These are phyloP conservation scores for Pantherophis vulpinus DNA, from an alignment of 2,797 vertebrate genomes.

Conservation along the genomic window DNA sequence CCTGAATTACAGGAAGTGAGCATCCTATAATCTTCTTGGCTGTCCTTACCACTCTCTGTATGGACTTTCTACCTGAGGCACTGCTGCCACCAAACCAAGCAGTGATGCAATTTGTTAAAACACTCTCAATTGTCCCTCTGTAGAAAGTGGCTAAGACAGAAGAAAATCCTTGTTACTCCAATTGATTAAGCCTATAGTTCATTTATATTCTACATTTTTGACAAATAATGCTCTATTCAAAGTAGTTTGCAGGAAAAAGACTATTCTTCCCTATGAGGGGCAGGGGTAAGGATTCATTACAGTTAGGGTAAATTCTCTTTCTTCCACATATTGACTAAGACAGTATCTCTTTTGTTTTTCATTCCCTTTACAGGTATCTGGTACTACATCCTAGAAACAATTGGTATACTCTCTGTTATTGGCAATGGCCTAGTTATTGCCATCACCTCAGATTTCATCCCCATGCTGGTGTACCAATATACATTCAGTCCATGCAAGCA, in stretches of 20 bases:
- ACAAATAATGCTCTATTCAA: neutral
- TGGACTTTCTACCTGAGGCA: too few relatives aligned
- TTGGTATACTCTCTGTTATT: constrained; percentile 90
- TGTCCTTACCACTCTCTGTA: too few relatives aligned
- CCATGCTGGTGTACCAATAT: constrained; percentile 86
- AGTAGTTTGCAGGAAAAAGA: neutral
- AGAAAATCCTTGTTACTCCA: neutral
- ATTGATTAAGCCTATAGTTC: neutral
- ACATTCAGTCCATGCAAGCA: constrained; percentile 81
- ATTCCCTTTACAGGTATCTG: constrained; percentile 80
- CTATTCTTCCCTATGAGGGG: neutral
- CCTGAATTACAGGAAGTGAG: too few relatives aligned
- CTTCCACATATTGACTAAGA: neutral
- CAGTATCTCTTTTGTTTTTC: neutral
- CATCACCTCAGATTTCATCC: constrained; percentile 92
- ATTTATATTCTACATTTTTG: neutral
- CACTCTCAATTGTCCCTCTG: too few relatives aligned
- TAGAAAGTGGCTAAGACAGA: too few relatives aligned
- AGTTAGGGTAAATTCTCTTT: neutral
- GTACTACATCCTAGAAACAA: constrained; percentile 86
- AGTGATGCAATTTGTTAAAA: too few relatives aligned
- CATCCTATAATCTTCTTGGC: too few relatives aligned
- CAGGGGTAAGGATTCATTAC: neutral
- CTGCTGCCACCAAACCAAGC: too few relatives aligned
- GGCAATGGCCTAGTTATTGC: constrained; percentile 92